Conservation (phyloP, 2,113 vertebrate genomes). For the Boulengeromyrus knoepffleri region DNA sequence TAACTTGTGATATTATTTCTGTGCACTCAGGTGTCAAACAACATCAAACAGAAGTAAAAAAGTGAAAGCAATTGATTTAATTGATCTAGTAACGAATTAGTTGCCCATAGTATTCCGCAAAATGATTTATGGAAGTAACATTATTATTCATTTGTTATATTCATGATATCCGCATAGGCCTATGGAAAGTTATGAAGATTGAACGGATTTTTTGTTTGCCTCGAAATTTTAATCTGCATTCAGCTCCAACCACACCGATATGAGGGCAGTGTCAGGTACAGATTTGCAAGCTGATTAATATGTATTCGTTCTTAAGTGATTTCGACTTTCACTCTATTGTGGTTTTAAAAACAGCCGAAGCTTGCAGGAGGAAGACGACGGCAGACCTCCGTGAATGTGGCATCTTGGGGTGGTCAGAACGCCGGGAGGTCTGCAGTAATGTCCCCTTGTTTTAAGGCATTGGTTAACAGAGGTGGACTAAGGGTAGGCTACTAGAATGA, state of each 20-base stretch:
- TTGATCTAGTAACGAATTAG: not conserved
- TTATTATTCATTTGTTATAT: not conserved
- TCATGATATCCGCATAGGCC: not conserved
- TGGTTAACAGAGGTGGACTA: not conserved
- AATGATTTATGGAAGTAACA: not conserved
- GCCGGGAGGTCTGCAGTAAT: not conserved
- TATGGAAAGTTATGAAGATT: not conserved
- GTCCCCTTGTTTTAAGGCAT: not conserved
- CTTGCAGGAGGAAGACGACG: not conserved
- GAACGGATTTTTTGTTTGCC: not conserved
- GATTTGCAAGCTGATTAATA: not conserved
- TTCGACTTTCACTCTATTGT: not conserved
- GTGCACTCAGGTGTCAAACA: not conserved
- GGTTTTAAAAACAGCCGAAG: not conserved
- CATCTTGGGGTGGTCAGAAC: not conserved
- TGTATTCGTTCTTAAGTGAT: not conserved
- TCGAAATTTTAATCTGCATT: not conserved
- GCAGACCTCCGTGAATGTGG: not conserved
- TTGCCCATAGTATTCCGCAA: not conserved
- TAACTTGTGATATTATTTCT: not conserved
- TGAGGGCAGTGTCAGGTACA: not conserved
- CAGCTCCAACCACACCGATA: not conserved
- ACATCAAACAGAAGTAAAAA: not conserved
- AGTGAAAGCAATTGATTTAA: not conserved
- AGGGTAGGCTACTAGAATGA: not conserved